Evolutionary conservation across 2,797 vertebrate species (phyloP).

Genomic region (Myiothlypis coronata): DNA sequence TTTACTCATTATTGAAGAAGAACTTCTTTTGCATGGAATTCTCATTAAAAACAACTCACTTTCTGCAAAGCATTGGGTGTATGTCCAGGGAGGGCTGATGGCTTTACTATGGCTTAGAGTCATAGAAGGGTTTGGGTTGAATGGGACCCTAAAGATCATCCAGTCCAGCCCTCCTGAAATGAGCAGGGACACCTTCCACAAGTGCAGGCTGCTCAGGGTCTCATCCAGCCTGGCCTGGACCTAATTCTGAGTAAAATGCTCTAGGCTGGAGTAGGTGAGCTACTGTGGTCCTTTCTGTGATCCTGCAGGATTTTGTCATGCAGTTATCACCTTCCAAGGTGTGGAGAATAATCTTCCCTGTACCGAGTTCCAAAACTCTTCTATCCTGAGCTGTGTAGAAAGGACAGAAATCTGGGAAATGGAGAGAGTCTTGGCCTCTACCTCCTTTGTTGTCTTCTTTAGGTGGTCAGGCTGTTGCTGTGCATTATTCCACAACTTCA

Average conservation of each 20-base stretch:
- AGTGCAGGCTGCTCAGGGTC: neutral
- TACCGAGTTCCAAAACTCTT: neutral
- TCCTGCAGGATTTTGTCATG: neutral
- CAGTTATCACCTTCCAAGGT: neutral
- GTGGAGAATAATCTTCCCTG: neutral
- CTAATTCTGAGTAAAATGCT: neutral
- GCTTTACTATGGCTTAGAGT: neutral
- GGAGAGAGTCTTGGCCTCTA: neutral
- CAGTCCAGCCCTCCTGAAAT: fast-evolving
- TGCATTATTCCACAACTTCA: neutral
- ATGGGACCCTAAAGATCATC: neutral
- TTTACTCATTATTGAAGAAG: neutral
- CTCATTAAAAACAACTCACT: neutral
- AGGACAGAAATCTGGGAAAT: neutral
- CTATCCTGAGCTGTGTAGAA: neutral
- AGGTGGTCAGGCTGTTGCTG: neutral
- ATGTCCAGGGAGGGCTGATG: neutral
- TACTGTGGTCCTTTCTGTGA: neutral
- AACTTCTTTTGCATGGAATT: neutral
- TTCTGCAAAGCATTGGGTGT: neutral
- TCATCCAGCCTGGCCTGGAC: neutral
- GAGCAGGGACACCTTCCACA: neutral
- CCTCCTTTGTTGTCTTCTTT: neutral
- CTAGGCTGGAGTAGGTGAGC: neutral
- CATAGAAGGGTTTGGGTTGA: neutral